Conservation (phyloP, 2,888 invertebrate genomes). For the Malthinus flaveolus region DNA sequence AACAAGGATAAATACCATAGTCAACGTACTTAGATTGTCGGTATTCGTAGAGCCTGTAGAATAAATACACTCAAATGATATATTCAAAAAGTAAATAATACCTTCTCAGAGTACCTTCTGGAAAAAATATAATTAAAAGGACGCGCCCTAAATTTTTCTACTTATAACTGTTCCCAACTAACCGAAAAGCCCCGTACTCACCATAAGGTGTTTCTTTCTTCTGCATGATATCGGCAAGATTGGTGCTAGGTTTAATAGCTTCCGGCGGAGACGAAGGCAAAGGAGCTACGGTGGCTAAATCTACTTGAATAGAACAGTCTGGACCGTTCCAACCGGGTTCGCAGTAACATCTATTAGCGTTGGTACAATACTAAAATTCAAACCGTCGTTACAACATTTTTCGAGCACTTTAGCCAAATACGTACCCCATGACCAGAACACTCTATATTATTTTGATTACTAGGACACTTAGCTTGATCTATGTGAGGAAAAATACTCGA, state of each 20-base stretch:
- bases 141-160: not conserved
- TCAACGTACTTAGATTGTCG: conserved; percentile 85
- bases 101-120: not conserved
- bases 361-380: conserved; percentile 79
- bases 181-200: conserved; percentile 58
- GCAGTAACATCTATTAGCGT: conserved; percentile 91
- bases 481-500: conserved; percentile 82
- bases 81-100: not conserved
- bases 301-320: conserved; percentile 81
- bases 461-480: conserved; percentile 87
- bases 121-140: not conserved
- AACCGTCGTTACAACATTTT: not conserved
- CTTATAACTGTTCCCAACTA: not conserved
- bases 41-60: conserved; percentile 74
- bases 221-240: conserved; percentile 69
- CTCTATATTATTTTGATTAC: conserved; percentile 82
- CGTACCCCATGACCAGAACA: conserved; percentile 97
- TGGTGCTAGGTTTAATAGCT: conserved; percentile 59
- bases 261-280: conserved; percentile 63
- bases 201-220: conserved; percentile 93
- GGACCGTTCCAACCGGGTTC: conserved; percentile 83
- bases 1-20: conserved; percentile 91
- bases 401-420: not conserved
- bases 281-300: conserved; percentile 62
- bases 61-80: conserved; percentile 34